Base-by-base conservation (phyloP, 2,113 vertebrate genomes). In the Carollia perspicillata region DNA sequence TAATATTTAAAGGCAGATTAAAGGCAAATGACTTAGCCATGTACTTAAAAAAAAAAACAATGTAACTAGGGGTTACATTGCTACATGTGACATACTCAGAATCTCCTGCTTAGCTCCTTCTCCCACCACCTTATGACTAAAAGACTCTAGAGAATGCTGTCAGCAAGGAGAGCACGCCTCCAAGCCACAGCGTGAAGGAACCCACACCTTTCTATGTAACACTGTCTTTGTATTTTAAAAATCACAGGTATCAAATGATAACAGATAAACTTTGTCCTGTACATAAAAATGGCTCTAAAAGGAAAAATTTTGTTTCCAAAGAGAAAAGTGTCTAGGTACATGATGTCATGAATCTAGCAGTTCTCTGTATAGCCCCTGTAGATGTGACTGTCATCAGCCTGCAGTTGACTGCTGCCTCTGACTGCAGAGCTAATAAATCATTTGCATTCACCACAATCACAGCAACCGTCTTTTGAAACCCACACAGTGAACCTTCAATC, bases 111-210 rank as follows among this genome's bases (percentile, higher is more conserved):
- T 94, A 6, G 3, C 86, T 97, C 94, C 93, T 96, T 96, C 97
- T 97, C 97, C 97, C 97, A 98, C 97, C 86, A 95, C 95, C 75
- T 97, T 96, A 96, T 98, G 97, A 98, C 96, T 98, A 96, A 97
- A 98, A 97, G 94, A 80, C 91, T 96, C 93, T 84, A 75, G 47
- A 96, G 95, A 97, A 96, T 55, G 71, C 94, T 97, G 96, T 97
- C 97, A 98, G 97, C 83, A 84, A 96, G 65, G 51, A 97, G 89
- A 97, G 85, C 94, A 98, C 97, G 97, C 97, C 97, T 97, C 97
- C 97, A 97, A 97, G 83, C 33, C 96, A 69, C 96, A 96, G 94
- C 8, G 0, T 80, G 94, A 91, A 89, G 69, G 83, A 96, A 74
- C 97, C 96, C 89, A 98, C 97, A 97, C 95, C 93, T 89, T 90